Evolutionary conservation across 1,140 invertebrate genomes (phyloP).

Genomic region (Drosophila willistoni): DNA sequence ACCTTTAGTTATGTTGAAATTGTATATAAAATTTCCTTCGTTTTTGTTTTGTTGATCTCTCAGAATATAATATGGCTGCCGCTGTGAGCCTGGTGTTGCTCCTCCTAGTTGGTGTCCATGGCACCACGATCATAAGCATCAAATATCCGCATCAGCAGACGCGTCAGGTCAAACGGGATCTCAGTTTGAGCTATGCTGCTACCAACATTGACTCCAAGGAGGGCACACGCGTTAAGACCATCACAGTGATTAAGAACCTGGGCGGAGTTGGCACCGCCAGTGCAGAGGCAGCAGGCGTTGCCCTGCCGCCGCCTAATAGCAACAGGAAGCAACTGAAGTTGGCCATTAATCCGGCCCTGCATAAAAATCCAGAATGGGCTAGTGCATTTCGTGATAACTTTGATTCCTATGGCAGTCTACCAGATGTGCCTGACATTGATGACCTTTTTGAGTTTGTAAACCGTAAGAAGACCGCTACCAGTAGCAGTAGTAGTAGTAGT

Average conservation of each 20-base stretch:
- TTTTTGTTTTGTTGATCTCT: conserved; percentile 23
- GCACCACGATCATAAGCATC: conserved; percentile 73
- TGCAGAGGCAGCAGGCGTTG: conserved; percentile 33
- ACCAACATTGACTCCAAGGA: conserved; percentile 82
- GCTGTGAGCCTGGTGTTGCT: conserved; percentile 53
- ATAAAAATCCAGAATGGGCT: conserved; percentile 76
- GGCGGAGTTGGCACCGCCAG: conserved; percentile 38
- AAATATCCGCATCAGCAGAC: conserved; percentile 58
- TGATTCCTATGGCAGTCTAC: conserved; percentile 68
- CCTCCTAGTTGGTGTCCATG: conserved; percentile 63
- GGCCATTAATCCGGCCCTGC: conserved; percentile 67
- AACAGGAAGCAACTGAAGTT: conserved; percentile 56
- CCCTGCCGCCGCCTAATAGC: not conserved
- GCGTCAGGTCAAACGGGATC: conserved; percentile 68
- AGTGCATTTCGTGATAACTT: conserved; percentile 78
- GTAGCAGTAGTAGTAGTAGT: not conserved
- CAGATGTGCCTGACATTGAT: conserved; percentile 80
- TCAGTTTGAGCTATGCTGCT: conserved; percentile 80
- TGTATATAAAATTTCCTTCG: not conserved
- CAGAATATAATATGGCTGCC: conserved; percentile 62
- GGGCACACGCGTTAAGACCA: conserved; percentile 81
- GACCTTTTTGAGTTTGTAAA: conserved; percentile 81
- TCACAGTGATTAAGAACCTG: conserved; percentile 80
- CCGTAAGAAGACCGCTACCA: conserved; percentile 46
- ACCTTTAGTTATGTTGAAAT: not conserved